Evolutionary conservation across 2,888 invertebrate genomes (phyloP), one percentile per base, ranked within the genome.

Genomic region (Formica aserva): DNA sequence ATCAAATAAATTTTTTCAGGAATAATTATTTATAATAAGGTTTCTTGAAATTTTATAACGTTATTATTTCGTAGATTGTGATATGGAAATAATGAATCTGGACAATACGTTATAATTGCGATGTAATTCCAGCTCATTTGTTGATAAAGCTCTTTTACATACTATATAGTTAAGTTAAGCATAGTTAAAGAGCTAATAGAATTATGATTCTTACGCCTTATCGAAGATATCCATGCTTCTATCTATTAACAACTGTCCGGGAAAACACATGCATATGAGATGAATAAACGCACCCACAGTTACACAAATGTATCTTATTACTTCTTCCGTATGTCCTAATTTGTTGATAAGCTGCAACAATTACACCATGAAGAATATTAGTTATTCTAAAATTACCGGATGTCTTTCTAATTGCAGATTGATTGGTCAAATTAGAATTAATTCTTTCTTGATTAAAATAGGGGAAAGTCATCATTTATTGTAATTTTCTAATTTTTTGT

Each of bases 341-440:
- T 76, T 76, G n/a, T 76, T 66, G 1, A 76, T 18, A 66, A 76
- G 11, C 76, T 76, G 9, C 13, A 76, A 66, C 18, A 38, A 66
- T 65, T 35, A 63, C 6, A 66, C 52, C 11, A 48, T 6, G 15
- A 0, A n/a, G 1, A 48, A n/a, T 8, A 48, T 48, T n/a, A 6
- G 1, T 48, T 48, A 48, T 8, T 48, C 8, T n/a, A 48, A 48
- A 48, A n/a, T 48, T n/a, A 2, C 1, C 18, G 48, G 2, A 1
- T 48, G 5, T 48, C n/a, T 8, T n/a, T 48, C 1, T 48, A 48
- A 48, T 48, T 48, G n/a, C 15, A 48, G 18, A 48, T 48, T 48
- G 8, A 5, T 45, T 48, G 18, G 5, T 18, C 11, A 48, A 48
- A 18, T 48, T 48, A 48, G 15, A 48, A 48, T 48, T 48, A 48